Percentiles rank a stretch among this genome's conserved stretches.
phyloP scores from a whole-genome alignment of 2,113 vertebrate genomes.

The Mesoclemmys tuberculata region DNA sequence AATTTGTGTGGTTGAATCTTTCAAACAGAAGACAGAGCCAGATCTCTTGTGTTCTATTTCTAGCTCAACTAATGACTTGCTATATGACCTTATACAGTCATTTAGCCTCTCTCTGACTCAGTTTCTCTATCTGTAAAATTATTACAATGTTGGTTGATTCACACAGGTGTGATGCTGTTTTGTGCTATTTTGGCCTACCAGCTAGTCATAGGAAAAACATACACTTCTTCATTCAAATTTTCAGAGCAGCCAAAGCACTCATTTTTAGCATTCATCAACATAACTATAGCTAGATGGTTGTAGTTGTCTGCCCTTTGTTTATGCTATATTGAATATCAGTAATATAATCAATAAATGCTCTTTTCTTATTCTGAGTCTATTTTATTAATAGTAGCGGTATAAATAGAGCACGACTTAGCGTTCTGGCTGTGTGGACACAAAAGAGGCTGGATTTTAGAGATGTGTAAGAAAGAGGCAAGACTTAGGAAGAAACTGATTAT shows the following conservation, averaged over 20 bases:
- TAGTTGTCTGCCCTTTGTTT: not conserved
- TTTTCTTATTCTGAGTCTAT: not conserved
- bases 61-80: not conserved
- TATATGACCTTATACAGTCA: constrained; percentile 16
- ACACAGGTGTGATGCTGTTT: not conserved
- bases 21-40: not conserved
- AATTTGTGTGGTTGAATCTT: not conserved
- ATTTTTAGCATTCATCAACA: not conserved
- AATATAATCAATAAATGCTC: not conserved
- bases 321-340: not conserved
- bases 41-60: not conserved
- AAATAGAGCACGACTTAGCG: not conserved
- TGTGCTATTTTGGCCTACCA: not conserved
- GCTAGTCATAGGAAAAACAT: not conserved
- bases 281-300: not conserved
- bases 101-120: constrained; percentile 18
- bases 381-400: not conserved
- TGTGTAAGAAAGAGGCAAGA: not conserved
- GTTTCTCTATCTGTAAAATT: not conserved
- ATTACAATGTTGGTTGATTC: not conserved
- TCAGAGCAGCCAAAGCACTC: too few relatives aligned
- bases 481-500: not conserved
- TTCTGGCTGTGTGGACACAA: not conserved
- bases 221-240: not conserved
- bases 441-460: not conserved